Conservation (phyloP, 2,113 vertebrate genomes). For the Rhinopithecus roxellana region DNA sequence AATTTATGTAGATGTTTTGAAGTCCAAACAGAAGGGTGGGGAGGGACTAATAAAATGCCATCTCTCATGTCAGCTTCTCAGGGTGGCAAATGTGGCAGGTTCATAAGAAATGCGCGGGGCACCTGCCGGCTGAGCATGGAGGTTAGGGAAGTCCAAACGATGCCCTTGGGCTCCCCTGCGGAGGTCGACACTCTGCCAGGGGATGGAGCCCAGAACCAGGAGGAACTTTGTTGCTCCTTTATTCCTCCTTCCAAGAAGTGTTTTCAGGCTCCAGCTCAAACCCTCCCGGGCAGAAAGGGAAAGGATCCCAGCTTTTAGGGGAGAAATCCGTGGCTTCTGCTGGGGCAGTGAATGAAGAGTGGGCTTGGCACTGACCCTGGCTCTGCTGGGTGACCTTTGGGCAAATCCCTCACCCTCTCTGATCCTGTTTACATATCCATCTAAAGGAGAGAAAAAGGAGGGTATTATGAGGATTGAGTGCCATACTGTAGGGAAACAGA, state of each 20-base stretch:
- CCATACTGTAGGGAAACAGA: rapidly evolving
- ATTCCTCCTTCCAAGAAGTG: not conserved
- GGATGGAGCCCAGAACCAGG: not conserved
- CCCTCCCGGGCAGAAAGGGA: not conserved
- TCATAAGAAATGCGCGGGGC: not conserved
- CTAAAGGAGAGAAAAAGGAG: not conserved
- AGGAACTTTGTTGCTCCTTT: too few species aligned
- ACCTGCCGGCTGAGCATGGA: not conserved
- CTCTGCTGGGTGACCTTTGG: not conserved
- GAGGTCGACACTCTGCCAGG: not conserved
- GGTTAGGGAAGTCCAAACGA: rapidly evolving
- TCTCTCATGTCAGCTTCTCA: conserved; percentile 50
- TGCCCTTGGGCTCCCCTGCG: not conserved
- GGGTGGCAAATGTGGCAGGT: not conserved
- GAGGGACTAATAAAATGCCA: conserved; percentile 43
- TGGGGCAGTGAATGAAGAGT: not conserved
- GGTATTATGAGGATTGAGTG: not conserved
- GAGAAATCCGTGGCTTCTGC: not conserved
- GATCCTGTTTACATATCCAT: not conserved
- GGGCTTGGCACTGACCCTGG: not conserved
- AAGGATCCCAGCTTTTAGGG: not conserved
- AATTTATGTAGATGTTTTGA: conserved; percentile 74
- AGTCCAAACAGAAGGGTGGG: not conserved
- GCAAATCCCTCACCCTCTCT: not conserved
- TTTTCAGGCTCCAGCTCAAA: not conserved